A percentile compares a stretch with the other conserved stretches of the same genome.
phyloP scores from a whole-genome alignment of 2,113 vertebrate genomes.

The Tautogolabrus adspersus region DNA sequence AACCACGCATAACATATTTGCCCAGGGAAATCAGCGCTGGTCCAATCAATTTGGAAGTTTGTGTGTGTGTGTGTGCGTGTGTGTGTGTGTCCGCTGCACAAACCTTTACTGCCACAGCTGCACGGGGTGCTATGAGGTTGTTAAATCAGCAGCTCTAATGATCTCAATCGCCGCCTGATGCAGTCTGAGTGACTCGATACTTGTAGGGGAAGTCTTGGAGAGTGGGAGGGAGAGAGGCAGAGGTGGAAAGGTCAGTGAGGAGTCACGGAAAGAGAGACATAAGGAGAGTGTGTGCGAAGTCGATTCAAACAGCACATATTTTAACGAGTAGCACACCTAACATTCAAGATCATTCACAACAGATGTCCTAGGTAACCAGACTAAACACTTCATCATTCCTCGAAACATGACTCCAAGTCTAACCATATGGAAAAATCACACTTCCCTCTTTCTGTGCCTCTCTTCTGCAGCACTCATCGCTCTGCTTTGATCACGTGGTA shows the following conservation, averaged over 20 bases:
- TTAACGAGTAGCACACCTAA: neutral
- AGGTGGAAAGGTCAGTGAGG: conserved; percentile 37
- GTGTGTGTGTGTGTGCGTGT: conserved; percentile 29
- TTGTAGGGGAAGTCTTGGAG: conserved; percentile 8
- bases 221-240: conserved; percentile 3
- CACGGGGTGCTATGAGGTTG: conserved; percentile 41
- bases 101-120: conserved; percentile 53
- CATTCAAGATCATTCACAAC: neutral
- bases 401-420: conserved; percentile 16
- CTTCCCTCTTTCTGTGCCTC: neutral
- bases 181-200: conserved; percentile 45
- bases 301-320: conserved; percentile 22
- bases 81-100: conserved; percentile 33
- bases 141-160: conserved; percentile 71
- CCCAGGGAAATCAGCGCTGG: conserved; percentile 69
- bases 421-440: conserved; percentile 33
- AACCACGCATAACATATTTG: conserved; percentile 68
- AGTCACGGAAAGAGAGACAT: conserved; percentile 2
- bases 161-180: conserved; percentile 61
- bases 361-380: neutral
- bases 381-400: conserved; percentile 20
- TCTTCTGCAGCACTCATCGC: neutral
- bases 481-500: conserved; percentile 51
- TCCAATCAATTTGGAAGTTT: conserved; percentile 66
- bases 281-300: neutral